A percentile compares a stretch with the other conserved stretches of the same genome.
Evolutionary conservation across 2,113 vertebrate species (phyloP).

Genomic region (Morone saxatilis): DNA sequence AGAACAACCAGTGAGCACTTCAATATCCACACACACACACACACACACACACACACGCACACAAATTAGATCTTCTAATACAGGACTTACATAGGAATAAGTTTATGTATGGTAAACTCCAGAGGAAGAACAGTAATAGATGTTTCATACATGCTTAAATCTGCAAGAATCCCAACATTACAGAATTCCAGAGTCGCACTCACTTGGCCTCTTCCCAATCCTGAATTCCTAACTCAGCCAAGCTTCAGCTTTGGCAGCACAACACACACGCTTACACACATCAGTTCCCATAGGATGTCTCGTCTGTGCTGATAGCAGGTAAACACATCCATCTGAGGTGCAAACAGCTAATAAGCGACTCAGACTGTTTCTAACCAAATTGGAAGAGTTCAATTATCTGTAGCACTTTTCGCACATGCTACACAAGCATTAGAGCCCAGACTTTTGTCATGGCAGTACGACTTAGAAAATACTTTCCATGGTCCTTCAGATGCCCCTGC

Average conservation of each 20-base stretch:
- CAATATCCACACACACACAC: background rate
- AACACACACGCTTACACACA: conserved; percentile 33
- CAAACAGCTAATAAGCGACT: conserved; percentile 11
- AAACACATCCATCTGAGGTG: conserved; percentile 23
- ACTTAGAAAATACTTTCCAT: background rate
- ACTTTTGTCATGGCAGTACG: background rate
- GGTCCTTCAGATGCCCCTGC: background rate
- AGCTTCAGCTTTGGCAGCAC: conserved; percentile 31
- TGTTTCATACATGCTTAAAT: conserved; percentile 28
- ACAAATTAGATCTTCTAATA: background rate
- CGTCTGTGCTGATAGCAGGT: conserved; percentile 22
- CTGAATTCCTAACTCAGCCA: conserved; percentile 13
- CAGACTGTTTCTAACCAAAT: conserved; percentile 29
- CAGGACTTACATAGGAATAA: conserved; percentile 8
- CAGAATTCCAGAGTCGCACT: conserved; percentile 2
- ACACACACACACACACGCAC: conserved; percentile 10
- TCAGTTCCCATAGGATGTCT: background rate
- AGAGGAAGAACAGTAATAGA: conserved; percentile 1
- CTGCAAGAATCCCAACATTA: conserved; percentile 2
- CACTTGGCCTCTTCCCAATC: conserved; percentile 24
- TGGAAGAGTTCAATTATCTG: background rate
- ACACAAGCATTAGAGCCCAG: background rate
- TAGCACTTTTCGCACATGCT: background rate
- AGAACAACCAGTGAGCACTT: background rate
- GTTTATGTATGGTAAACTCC: conserved; percentile 23